Evolutionary conservation across 2,797 vertebrate species (phyloP).

Genomic region (Sebastes matsubarae): DNA sequence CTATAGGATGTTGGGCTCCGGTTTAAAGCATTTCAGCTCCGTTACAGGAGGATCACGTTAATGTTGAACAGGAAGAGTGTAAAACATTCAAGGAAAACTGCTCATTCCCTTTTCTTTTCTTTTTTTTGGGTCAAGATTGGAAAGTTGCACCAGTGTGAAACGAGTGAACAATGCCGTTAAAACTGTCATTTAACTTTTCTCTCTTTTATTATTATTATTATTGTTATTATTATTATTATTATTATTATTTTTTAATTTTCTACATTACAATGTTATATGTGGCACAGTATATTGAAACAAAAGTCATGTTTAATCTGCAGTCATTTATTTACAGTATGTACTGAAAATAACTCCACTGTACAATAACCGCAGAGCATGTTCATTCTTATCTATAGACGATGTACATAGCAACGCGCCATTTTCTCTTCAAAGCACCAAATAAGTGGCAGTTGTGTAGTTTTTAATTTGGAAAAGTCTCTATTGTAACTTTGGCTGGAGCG

Average conservation of each 20-base stretch:
- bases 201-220: slow-evolving; percentile 57
- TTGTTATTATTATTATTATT: slow-evolving; percentile 35
- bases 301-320: slow-evolving; percentile 74
- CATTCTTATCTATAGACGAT: slow-evolving; percentile 80
- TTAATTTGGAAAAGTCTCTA: slow-evolving; percentile 71
- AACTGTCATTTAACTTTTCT: slow-evolving; percentile 64
- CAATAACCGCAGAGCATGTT: slow-evolving; percentile 82
- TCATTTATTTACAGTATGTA: slow-evolving; percentile 79
- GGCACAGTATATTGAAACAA: slow-evolving; percentile 78
- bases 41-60: slow-evolving; percentile 1
- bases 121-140: slow-evolving; percentile 8
- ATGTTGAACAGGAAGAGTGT: slow-evolving; percentile 5
- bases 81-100: neutral
- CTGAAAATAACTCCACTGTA: slow-evolving; percentile 78
- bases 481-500: slow-evolving; percentile 71
- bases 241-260: slow-evolving; percentile 69
- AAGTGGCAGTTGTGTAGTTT: slow-evolving; percentile 78
- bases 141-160: slow-evolving; percentile 51
- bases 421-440: slow-evolving; percentile 80
- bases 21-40: slow-evolving; percentile 41
- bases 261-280: slow-evolving; percentile 74
- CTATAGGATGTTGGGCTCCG: slow-evolving; percentile 15
- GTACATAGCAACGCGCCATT: slow-evolving; percentile 81
- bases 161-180: slow-evolving; percentile 43
- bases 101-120: slow-evolving; percentile 11